A percentile compares a stretch with the other conserved stretches of the same genome.
Evolutionary conservation across 1,140 invertebrate species (phyloP).

Genomic region (Papilio helenus): DNA sequence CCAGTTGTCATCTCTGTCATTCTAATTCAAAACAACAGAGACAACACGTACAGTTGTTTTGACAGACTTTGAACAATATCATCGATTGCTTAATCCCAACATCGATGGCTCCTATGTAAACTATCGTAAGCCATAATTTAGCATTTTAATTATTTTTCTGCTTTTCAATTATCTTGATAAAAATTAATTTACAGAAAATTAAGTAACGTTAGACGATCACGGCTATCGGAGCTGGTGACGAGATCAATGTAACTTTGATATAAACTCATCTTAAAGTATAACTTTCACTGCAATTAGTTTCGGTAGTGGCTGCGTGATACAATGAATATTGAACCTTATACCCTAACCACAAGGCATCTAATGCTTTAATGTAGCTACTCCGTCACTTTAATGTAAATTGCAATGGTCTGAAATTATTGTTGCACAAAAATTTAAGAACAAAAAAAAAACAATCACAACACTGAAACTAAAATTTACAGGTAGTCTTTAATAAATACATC

Average conservation of each 20-base stretch:
- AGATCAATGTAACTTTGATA: constrained; percentile 30
- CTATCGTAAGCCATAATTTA: no score
- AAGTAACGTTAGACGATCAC: not conserved
- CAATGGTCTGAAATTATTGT: not conserved
- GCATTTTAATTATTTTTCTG: no score
- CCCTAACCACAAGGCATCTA: not conserved
- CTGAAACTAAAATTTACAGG: no score
- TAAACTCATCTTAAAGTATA: not conserved
- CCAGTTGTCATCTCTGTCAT: no score
- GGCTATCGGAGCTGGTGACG: constrained; percentile 45
- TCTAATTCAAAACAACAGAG: no score
- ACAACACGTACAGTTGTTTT: no score
- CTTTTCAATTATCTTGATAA: no score
- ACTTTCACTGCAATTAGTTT: constrained; percentile 22
- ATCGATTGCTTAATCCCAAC: not conserved
- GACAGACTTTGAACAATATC: not conserved
- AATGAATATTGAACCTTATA: not conserved
- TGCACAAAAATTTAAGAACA: no score
- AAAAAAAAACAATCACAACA: no score
- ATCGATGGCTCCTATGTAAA: no score
- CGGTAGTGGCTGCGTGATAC: not conserved
- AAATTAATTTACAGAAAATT: no score
- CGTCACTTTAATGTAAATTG: not conserved
- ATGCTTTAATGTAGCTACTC: not conserved
- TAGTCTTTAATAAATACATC: no score